These are phyloP conservation scores for Pogonomyrmex barbatus DNA, from an alignment of 1,140 invertebrate genomes.

Conservation along the genomic window DNA sequence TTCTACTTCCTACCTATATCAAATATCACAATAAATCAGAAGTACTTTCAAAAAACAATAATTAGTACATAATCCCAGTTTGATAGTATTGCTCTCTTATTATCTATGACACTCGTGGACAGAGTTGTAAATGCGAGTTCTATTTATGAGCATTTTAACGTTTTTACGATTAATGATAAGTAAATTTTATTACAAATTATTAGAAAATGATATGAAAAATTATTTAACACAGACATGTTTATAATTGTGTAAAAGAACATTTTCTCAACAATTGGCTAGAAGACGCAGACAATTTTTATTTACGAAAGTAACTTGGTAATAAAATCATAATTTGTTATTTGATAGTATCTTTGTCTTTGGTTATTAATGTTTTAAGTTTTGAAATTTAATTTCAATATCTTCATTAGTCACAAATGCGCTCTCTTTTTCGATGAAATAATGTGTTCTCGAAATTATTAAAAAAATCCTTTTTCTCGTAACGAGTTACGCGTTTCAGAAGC, in stretches of 20 bases:
- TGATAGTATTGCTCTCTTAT: constrained; percentile 24
- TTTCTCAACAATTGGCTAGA: background rate
- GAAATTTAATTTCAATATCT: background rate
- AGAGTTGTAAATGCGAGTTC: background rate
- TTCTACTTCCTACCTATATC: constrained; percentile 1
- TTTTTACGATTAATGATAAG: background rate
- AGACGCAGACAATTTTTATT: background rate
- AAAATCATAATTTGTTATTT: background rate
- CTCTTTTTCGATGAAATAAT: background rate
- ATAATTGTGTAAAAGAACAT: background rate
- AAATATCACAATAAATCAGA: constrained; percentile 2
- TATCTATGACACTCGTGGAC: background rate
- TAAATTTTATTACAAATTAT: constrained; percentile 18
- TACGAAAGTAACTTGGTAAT: background rate
- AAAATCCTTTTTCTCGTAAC: background rate
- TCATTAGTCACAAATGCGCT: background rate
- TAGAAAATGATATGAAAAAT: background rate
- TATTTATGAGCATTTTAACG: background rate
- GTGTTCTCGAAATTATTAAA: background rate
- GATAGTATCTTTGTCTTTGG: background rate
- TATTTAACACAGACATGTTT: background rate
- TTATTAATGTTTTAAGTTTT: background rate
- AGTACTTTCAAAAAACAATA: background rate
- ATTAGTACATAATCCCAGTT: background rate
- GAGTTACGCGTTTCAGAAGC: background rate